A percentile compares a stretch with the other conserved stretches of the same genome.
phyloP scores from a whole-genome alignment of 2,113 vertebrate genomes.

The Oncorhynchus nerka region DNA sequence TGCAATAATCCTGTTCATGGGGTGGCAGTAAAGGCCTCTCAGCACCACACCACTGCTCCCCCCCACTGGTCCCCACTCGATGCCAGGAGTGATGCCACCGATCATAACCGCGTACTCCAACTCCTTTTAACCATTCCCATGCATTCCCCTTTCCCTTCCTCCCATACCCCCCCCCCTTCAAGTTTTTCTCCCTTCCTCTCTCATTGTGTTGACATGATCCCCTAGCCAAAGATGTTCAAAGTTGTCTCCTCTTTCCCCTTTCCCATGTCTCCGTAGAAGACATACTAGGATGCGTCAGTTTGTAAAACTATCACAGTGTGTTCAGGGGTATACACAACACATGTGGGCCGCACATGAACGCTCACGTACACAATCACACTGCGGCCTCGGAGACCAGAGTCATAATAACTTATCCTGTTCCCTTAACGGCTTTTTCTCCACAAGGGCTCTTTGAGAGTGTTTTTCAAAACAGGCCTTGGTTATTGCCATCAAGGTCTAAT shows the following conservation, averaged over 20 bases:
- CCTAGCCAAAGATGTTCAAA: conserved; percentile 29
- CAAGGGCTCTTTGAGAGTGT: conserved; percentile 52
- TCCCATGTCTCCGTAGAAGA: conserved; percentile 3
- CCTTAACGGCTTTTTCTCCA: conserved; percentile 20
- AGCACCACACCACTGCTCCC: too few relatives aligned
- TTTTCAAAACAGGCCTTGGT: conserved; percentile 54
- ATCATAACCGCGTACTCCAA: too few relatives aligned
- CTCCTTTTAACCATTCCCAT: too few relatives aligned
- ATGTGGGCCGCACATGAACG: too few relatives aligned
- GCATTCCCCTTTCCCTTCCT: too few relatives aligned
- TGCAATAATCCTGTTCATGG: too few relatives aligned
- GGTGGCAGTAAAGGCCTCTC: too few relatives aligned
- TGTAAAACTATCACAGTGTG: conserved; percentile 42
- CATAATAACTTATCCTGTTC: conserved; percentile 51
- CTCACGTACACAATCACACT: not conserved
- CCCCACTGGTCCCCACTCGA: too few relatives aligned
- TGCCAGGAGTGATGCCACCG: too few relatives aligned
- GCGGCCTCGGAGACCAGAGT: conserved; percentile 19
- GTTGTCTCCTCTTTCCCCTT: conserved; percentile 14
- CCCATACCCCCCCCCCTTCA: too few relatives aligned
- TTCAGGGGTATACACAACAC: conserved; percentile 33
- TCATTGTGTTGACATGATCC: conserved; percentile 29
- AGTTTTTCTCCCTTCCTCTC: not conserved
- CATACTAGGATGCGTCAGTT: not conserved
- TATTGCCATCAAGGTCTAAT: conserved; percentile 67